These are phyloP conservation scores for Himalopsyche japonica DNA, from an alignment of 2,888 invertebrate species.

Conservation along the genomic window DNA sequence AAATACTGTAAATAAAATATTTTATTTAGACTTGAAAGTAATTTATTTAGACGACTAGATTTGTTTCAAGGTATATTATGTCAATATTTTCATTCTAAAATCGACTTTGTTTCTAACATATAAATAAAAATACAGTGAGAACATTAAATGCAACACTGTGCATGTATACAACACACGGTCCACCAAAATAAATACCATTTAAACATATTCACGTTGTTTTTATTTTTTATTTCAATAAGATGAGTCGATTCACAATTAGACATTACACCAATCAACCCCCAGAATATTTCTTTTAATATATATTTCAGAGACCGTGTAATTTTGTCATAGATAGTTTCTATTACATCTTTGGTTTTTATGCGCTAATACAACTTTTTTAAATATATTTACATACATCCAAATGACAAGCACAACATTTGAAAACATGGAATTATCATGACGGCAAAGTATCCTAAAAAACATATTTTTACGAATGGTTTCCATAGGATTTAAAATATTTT, in stretches of 20 bases:
- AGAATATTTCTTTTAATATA: background rate
- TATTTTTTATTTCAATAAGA: background rate
- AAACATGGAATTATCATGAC: background rate
- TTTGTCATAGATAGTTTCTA: background rate
- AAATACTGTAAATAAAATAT: constrained; percentile 27
- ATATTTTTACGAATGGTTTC: background rate
- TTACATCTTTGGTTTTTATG: constrained; percentile 3
- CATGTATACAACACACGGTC: constrained; percentile 4
- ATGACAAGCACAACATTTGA: constrained; percentile 19
- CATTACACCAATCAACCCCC: no score
- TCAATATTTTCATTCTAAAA: background rate
- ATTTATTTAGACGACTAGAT: constrained; percentile 40
- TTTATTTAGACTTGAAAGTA: constrained; percentile 26
- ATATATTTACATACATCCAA: constrained; percentile 9
- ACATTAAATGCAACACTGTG: constrained; percentile 37
- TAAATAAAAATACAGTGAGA: constrained; percentile 30
- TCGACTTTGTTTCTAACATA: constrained; percentile 23
- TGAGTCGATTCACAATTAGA: no score
- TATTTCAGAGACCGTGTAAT: background rate
- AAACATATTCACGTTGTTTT: background rate
- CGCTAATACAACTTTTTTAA: background rate
- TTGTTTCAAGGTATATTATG: constrained; percentile 22
- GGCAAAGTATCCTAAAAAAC: background rate
- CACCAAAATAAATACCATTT: background rate
- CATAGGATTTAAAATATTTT: background rate